These are phyloP conservation scores for Tretioscincus oriximinensis DNA, from an alignment of 2,113 vertebrate species.

Conservation along the genomic window DNA sequence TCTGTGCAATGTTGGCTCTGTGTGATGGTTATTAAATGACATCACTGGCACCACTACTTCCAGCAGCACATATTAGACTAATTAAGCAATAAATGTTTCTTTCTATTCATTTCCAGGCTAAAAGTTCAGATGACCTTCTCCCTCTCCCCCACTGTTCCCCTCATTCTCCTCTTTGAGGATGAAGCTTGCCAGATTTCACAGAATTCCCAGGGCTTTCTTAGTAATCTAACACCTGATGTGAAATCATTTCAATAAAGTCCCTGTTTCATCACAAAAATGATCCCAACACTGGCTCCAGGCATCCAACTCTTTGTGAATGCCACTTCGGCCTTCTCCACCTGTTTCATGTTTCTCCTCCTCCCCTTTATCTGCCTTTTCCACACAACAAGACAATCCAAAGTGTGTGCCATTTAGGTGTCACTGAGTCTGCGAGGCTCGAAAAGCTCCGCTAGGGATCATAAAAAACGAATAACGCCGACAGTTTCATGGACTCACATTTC, in stretches of 20 bases:
- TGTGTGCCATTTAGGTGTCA: slow-evolving; percentile 90
- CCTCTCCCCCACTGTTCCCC: not conserved
- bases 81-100: slow-evolving; percentile 62
- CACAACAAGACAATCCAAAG: slow-evolving; percentile 87
- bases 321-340: slow-evolving; percentile 80
- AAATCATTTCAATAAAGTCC: slow-evolving; percentile 74
- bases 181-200: slow-evolving; percentile 56
- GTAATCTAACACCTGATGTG: slow-evolving; percentile 77
- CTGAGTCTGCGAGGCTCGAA: slow-evolving; percentile 80
- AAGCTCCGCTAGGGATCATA: slow-evolving; percentile 82
- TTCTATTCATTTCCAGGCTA: slow-evolving; percentile 62
- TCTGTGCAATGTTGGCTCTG: slow-evolving; percentile 51
- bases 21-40: slow-evolving; percentile 32
- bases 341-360: slow-evolving; percentile 88
- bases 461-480: slow-evolving; percentile 78
- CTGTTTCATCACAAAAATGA: slow-evolving; percentile 63
- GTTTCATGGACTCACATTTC: slow-evolving; percentile 86
- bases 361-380: slow-evolving; percentile 80
- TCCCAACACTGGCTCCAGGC: slow-evolving; percentile 67
- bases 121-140: slow-evolving; percentile 58
- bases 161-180: slow-evolving; percentile 1
- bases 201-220: slow-evolving; percentile 66
- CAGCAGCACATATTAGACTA: slow-evolving; percentile 49
- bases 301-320: slow-evolving; percentile 81
- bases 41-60: slow-evolving; percentile 46